phyloP scores from a whole-genome alignment of 2,888 invertebrate genomes.

The Agrypnus murinus region DNA sequence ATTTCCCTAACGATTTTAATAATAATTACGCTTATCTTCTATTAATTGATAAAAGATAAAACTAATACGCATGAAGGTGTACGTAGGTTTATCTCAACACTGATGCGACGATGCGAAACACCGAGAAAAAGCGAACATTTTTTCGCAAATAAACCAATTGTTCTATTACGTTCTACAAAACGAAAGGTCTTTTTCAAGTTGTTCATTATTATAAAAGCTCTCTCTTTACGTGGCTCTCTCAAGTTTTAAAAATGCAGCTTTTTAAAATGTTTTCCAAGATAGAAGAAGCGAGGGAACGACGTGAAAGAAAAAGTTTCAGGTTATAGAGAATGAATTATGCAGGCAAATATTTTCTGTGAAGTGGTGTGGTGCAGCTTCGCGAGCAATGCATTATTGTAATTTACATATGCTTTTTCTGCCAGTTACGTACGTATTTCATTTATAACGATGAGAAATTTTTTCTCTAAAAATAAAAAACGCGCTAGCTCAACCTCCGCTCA shows the following conservation, averaged over 20 bases:
- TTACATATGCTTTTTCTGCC: constrained; percentile 47
- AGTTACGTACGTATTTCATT: constrained; percentile 45
- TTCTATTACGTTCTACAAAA: constrained; percentile 20
- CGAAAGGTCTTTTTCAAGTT: not conserved
- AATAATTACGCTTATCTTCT: no score
- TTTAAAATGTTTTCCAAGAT: constrained; percentile 1
- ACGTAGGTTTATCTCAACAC: constrained; percentile 13
- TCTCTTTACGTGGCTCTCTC: not conserved
- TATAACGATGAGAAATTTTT: constrained; percentile 41
- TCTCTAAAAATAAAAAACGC: no score
- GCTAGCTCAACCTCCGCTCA: constrained; percentile 54
- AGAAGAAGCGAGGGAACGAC: constrained; percentile 18
- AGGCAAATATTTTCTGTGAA: constrained; percentile 42
- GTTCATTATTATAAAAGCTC: not conserved
- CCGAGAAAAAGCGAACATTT: constrained; percentile 14
- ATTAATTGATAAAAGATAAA: no score
- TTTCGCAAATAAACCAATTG: constrained; percentile 21
- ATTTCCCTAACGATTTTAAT: no score
- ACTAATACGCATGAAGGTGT: no score
- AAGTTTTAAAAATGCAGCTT: not conserved
- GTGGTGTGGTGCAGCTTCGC: constrained; percentile 39
- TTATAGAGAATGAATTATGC: constrained; percentile 46
- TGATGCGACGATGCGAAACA: constrained; percentile 4
- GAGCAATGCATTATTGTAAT: constrained; percentile 46
- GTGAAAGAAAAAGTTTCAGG: constrained; percentile 32